Evolutionary conservation across 2,113 vertebrate species (phyloP), one percentile per base, ranked within the genome.

Genomic region (Donacobius atricapilla): DNA sequence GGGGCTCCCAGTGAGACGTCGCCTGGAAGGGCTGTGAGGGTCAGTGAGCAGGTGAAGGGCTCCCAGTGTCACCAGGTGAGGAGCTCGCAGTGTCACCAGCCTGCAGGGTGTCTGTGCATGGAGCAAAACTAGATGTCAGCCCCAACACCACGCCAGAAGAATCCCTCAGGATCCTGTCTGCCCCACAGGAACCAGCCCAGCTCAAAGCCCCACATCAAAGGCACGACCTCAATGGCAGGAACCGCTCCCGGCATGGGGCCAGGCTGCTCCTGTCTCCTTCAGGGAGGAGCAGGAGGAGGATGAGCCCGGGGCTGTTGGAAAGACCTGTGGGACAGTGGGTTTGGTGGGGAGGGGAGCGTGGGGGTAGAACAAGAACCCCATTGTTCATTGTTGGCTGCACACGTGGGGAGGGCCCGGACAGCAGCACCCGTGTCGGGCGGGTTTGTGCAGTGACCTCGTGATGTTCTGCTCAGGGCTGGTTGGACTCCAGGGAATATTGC

Each of bases 101-200:
- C 73, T 27, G 28, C 37, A 33, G 61, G 16, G 24, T 17, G 19
- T 45, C 72, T 37, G 33, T 45, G 54, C 15, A 4, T 1, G 27
- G 33, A 28, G 33, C 63, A 53, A 0, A 24, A 13, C 5, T 0
- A 21, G 56, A 2, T 2, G 0, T 4, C 1, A 3, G 60, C 50
- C 45, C 65, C 48, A 8, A 39, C 50, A 57, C 12, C 3, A 3
- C 12, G 17, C 9, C 47, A 3, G 28, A 10, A 7, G 47, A 7
- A 23, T 35, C 27, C 1, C 0, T 19, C 3, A 7, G 72, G 53
- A 23, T 53, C 37, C 30, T 0, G 2, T 9, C 31, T n/a, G 60
- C 12, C 68, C 77, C 1, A 0, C n/a, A 11, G 45, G 42, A 63
- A 7, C 50, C 50, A 3, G 42, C 40, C 15, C 1, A 2, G 54